Evolutionary conservation across 2,797 vertebrate genomes (phyloP).

Genomic region (Notoglanidium macrostoma): DNA sequence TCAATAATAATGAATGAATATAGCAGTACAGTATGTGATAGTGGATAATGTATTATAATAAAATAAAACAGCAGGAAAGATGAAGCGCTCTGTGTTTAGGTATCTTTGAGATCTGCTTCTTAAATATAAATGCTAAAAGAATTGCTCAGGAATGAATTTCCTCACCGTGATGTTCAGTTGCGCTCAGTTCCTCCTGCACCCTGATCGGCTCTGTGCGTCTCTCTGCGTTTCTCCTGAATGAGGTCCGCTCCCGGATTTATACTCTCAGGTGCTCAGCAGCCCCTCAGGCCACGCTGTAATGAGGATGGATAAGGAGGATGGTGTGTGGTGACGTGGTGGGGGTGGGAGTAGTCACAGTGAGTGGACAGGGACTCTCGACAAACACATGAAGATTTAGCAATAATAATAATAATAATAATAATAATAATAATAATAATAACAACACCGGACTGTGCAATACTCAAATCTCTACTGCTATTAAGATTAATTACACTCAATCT

Average conservation of each 20-base stretch:
- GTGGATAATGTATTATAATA: background rate
- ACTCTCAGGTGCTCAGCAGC: conserved; percentile 40
- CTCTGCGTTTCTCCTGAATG: conserved; percentile 40
- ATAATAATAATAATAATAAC: too few relatives aligned
- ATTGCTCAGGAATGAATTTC: background rate
- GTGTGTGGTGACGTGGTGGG: background rate
- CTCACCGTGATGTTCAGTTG: conserved; percentile 18
- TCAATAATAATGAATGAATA: background rate
- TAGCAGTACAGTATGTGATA: background rate
- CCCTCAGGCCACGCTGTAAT: conserved; percentile 42
- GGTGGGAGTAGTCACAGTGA: background rate
- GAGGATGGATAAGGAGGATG: conserved; percentile 39
- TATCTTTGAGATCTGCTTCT: background rate
- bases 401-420: too few relatives aligned
- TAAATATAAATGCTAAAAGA: background rate
- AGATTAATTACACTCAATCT: too few relatives aligned
- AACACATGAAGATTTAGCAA: too few relatives aligned
- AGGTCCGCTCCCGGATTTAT: conserved; percentile 53
- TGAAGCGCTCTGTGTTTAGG: background rate
- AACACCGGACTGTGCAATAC: too few relatives aligned
- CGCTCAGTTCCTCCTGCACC: background rate
- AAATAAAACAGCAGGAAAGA: background rate
- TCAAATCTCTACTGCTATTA: too few relatives aligned
- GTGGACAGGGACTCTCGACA: fast-evolving
- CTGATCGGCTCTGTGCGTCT: conserved; percentile 23